A percentile compares a stretch with the other conserved stretches of the same genome.
Conservation (phyloP, 2,113 vertebrate species). For the Copsychus sechellarum region DNA sequence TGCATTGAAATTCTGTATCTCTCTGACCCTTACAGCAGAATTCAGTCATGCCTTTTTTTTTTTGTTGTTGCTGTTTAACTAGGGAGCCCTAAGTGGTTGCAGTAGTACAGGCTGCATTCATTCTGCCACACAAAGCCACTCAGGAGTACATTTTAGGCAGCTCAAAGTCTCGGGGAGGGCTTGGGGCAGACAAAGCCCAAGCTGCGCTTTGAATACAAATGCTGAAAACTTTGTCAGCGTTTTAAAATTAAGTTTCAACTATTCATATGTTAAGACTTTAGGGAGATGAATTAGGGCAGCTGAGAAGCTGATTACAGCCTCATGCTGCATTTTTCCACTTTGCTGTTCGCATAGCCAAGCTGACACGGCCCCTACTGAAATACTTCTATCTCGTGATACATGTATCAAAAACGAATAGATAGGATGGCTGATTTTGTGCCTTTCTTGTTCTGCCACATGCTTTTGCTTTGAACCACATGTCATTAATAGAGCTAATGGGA, state of each 20-base stretch:
- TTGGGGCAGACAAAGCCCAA: constrained; percentile 5
- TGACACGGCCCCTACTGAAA: background rate
- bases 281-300: constrained; percentile 36
- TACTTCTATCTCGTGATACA: constrained; percentile 38
- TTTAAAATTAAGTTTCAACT: constrained; percentile 52
- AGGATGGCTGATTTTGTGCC: constrained; percentile 44
- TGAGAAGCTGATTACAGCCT: constrained; percentile 23
- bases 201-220: background rate
- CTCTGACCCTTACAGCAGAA: background rate
- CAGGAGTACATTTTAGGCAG: background rate
- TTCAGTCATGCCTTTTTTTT: background rate
- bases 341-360: background rate
- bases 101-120: background rate
- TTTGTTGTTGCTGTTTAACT: background rate
- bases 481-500: constrained; percentile 74
- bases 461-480: constrained; percentile 62
- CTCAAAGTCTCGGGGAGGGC: background rate
- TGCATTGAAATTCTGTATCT: background rate
- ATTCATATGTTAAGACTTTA: constrained; percentile 48
- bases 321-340: background rate
- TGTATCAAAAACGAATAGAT: constrained; percentile 45
- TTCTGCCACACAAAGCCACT: background rate
- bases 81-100: background rate
- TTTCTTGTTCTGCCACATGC: constrained; percentile 66
- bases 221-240: constrained; percentile 12